Base-by-base conservation (phyloP, 2,888 invertebrate genomes). In the Mythimna impura region DNA sequence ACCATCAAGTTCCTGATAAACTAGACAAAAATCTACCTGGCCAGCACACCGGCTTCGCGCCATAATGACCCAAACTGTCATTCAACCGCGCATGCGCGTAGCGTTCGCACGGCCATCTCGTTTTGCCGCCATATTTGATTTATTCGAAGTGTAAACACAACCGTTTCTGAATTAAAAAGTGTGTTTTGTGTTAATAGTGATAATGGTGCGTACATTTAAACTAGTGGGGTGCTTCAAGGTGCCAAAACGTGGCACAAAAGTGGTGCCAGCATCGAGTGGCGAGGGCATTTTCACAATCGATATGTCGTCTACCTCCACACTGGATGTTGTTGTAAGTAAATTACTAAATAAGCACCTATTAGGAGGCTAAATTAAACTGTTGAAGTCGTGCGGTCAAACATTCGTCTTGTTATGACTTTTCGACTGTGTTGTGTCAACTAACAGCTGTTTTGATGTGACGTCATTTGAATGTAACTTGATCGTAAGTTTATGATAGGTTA, bases 161-260 rank as follows among this genome's bases (percentile, higher is more conserved):
- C 52, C 12, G 66, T 78, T 84, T 81, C 76, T 85, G 74, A 84
- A 79, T 87, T 80, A 87, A 85, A 86, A 81, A 83, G 85, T 88
- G 86, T 81, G 64, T 76, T n/a, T 68, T 60, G 76, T 84, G 74
- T n/a, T 69, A 79, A 65, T 43, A 64, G 78, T 80, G 76, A 82
- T 66, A 89, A 95, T 95, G 95, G 95, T 96, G 90, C 92, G 94
- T 43, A 92, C 91, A n/a, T 91, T 91, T 55, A 92, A 91, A 89
- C 90, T 95, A 86, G 90, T 93, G 36, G 86, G 91, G 78, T 95
- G 95, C 86, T 95, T 95, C 58, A 92, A 86, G 83, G 90, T 95
- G 91, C 92, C 94, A 10, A 93, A 89, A 68, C 89, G 95, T 65
- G 84, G 88, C 10, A 76, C 89, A 12, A 96, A 95, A 89, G 95